These are phyloP conservation scores for Anastatus disparis DNA, from an alignment of 1,140 invertebrate species.

Conservation along the genomic window DNA sequence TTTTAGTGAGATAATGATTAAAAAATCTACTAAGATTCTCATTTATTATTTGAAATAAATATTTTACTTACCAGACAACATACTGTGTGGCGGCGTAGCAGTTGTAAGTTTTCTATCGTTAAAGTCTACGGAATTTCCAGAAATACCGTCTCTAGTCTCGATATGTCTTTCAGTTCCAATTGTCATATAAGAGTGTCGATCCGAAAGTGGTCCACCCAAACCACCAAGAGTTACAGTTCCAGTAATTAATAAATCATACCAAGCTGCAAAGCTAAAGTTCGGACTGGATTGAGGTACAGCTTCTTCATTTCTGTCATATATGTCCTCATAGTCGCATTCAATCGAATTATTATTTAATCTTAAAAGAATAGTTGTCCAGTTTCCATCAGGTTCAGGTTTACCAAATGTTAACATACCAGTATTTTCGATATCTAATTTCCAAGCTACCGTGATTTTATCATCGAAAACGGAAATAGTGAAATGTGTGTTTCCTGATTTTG, in stretches of 20 bases:
- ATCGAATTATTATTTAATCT: constrained; percentile 68
- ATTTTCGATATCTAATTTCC: constrained; percentile 70
- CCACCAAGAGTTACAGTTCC: constrained; percentile 65
- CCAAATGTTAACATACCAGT: constrained; percentile 68
- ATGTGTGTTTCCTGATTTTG: constrained; percentile 67
- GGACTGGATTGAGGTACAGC: constrained; percentile 46
- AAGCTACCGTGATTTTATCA: constrained; percentile 75
- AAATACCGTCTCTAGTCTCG: constrained; percentile 49
- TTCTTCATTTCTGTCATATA: constrained; percentile 56
- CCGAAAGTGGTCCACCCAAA: constrained; percentile 49
- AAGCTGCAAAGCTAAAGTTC: constrained; percentile 69
- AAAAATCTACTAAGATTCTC: constrained; percentile 1
- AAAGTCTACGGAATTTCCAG: constrained; percentile 57
- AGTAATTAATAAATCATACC: constrained; percentile 69
- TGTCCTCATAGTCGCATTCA: constrained; percentile 60
- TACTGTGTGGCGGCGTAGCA: constrained; percentile 50
- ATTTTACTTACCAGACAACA: constrained; percentile 55
- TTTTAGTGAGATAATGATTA: background rate
- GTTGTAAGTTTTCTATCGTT: constrained; percentile 55
- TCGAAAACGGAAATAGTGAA: constrained; percentile 78
- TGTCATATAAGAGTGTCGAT: constrained; percentile 56
- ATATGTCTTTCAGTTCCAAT: constrained; percentile 48
- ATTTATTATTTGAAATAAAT: background rate
- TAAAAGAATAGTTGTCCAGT: constrained; percentile 77
- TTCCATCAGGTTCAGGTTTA: constrained; percentile 71